Percentiles rank a stretch among this genome's conserved stretches.
phyloP scores from a whole-genome alignment of 2,888 invertebrate genomes.

The Keiferia lycopersicella region DNA sequence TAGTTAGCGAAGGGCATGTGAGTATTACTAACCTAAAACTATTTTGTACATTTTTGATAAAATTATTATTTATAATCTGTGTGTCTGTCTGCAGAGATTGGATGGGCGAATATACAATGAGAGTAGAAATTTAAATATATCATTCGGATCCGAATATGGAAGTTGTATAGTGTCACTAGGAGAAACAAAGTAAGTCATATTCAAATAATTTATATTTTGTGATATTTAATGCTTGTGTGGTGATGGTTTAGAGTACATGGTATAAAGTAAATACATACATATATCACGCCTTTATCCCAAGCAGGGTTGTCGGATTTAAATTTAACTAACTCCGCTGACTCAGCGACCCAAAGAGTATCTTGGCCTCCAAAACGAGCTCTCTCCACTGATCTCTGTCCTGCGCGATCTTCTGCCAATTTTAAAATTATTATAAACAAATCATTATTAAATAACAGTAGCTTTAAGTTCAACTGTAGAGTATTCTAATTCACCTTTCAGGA shows the following conservation, averaged over 20 bases:
- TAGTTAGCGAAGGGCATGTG: slow-evolving; percentile 85
- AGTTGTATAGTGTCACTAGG: slow-evolving; percentile 89
- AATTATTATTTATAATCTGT: slow-evolving; percentile 18
- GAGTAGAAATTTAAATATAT: slow-evolving; percentile 85
- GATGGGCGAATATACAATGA: slow-evolving; percentile 90
- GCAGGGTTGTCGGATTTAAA: no score
- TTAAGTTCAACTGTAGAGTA: not conserved
- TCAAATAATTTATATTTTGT: not conserved
- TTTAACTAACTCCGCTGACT: no score
- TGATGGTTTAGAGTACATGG: no score
- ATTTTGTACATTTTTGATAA: not conserved
- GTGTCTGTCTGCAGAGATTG: slow-evolving; percentile 84
- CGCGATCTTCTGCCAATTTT: no score
- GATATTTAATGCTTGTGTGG: no score
- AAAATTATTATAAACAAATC: no score
- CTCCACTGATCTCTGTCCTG: no score
- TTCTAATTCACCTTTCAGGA: slow-evolving; percentile 75
- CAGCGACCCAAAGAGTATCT: no score
- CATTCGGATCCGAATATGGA: slow-evolving; percentile 92
- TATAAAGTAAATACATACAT: no score
- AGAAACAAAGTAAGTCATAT: slow-evolving; percentile 85
- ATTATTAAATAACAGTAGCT: no score
- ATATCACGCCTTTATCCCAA: no score
- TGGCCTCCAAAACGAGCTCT: no score
- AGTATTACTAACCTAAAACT: slow-evolving; percentile 37